Evolutionary conservation across 2,888 invertebrate genomes (phyloP).

Genomic region (Formica aserva): DNA sequence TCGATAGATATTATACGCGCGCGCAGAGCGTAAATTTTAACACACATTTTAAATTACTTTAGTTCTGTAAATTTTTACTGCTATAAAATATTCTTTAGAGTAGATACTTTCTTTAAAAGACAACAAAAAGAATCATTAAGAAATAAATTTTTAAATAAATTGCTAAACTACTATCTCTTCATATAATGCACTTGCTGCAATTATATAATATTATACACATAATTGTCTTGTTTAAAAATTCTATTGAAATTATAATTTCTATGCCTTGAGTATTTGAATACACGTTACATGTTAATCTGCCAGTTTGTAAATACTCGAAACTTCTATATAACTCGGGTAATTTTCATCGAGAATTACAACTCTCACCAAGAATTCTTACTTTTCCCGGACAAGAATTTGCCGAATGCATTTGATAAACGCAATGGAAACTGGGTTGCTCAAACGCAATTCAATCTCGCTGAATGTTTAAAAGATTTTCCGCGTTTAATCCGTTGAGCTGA

Average conservation of each 20-base stretch:
- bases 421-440: conserved; percentile 6
- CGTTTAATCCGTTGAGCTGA: conserved; percentile 14
- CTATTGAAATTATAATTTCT: background rate
- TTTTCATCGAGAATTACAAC: conserved; percentile 31
- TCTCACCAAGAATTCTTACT: conserved; percentile 40
- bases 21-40: background rate
- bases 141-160: too few relatives aligned
- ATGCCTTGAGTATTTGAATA: conserved; percentile 18
- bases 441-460: conserved; percentile 37
- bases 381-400: conserved; percentile 24
- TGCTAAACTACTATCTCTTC: background rate
- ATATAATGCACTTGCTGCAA: background rate
- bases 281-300: conserved; percentile 32
- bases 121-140: background rate
- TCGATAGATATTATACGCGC: background rate
- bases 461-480: conserved; percentile 40
- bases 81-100: background rate
- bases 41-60: background rate
- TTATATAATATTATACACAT: background rate
- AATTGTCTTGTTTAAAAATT: conserved; percentile 20
- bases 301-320: conserved; percentile 35
- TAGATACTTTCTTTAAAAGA: background rate
- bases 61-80: background rate
- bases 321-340: conserved; percentile 39
- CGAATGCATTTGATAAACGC: conserved; percentile 19